Percentiles rank a stretch among this genome's conserved stretches.
phyloP scores from a whole-genome alignment of 2,888 invertebrate genomes.

The Lithosia quadra region DNA sequence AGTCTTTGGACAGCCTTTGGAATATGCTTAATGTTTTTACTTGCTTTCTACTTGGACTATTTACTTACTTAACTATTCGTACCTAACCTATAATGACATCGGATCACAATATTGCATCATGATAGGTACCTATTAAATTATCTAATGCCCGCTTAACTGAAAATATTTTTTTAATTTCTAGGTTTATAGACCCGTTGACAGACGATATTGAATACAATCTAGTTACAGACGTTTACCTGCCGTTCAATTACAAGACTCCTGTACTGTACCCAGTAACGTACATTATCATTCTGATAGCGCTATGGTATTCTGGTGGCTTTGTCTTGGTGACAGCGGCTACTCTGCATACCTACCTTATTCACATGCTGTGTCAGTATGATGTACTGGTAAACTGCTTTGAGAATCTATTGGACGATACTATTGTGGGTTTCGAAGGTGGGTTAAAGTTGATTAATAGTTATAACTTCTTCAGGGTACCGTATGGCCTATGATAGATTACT shows the following conservation, averaged over 20 bases:
- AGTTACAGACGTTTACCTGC: constrained; percentile 63
- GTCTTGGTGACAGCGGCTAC: constrained; percentile 74
- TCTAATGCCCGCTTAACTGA: too few relatives aligned
- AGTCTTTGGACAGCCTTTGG: too few relatives aligned
- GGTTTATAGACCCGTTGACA: constrained; percentile 73
- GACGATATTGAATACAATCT: constrained; percentile 77
- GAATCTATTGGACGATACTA: constrained; percentile 68
- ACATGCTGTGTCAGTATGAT: constrained; percentile 72
- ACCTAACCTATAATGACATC: too few relatives aligned
- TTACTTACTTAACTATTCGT: too few relatives aligned
- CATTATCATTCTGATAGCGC: constrained; percentile 48
- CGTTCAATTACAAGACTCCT: constrained; percentile 62
- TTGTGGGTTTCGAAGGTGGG: constrained; percentile 56
- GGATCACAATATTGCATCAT: too few relatives aligned
- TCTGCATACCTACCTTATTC: constrained; percentile 72
- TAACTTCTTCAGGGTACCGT: background rate
- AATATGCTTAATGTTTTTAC: too few relatives aligned
- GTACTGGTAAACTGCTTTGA: constrained; percentile 73
- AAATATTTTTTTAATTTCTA: constrained; percentile 48
- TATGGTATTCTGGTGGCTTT: constrained; percentile 63
- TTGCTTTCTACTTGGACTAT: too few relatives aligned
- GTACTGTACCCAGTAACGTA: constrained; percentile 62
- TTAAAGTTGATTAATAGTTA: background rate
- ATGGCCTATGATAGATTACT: too few relatives aligned
- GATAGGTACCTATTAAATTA: too few relatives aligned